Conservation (phyloP, 1,140 invertebrate genomes). For the Calephelis nemesis region DNA sequence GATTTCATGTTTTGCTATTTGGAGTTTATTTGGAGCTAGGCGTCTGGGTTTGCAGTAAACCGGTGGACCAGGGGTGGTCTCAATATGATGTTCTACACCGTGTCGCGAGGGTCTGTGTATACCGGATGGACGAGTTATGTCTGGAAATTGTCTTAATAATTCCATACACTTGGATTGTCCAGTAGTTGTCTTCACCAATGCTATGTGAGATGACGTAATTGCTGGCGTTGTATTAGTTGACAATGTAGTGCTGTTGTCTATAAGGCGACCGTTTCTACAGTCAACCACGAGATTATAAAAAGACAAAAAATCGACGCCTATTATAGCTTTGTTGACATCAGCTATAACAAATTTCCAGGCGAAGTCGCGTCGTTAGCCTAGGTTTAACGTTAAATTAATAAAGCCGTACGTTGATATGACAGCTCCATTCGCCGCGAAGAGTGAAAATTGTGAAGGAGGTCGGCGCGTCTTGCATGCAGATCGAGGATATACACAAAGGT, state of each 20-base stretch:
- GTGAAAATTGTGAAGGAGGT: background rate
- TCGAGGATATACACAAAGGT: background rate
- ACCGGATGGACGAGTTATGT: background rate
- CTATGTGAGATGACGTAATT: background rate
- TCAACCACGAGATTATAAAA: conserved; percentile 23
- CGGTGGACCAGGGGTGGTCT: background rate
- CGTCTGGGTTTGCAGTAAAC: background rate
- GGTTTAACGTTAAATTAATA: background rate
- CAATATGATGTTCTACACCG: background rate
- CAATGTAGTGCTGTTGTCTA: conserved; percentile 18
- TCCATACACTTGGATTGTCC: background rate
- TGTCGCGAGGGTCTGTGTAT: background rate
- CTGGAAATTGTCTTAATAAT: background rate
- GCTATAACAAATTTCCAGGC: conserved; percentile 17
- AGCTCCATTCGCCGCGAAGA: background rate
- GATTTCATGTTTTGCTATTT: background rate
- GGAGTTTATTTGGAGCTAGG: background rate
- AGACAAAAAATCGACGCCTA: conserved; percentile 22
- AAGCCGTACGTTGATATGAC: background rate
- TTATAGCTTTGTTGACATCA: conserved; percentile 24
- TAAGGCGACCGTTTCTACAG: conserved; percentile 3
- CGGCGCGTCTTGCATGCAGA: background rate
- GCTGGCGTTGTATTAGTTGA: background rate
- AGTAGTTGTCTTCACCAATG: background rate
- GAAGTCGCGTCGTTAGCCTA: background rate